phyloP scores from a whole-genome alignment of 2,797 vertebrate genomes.

The Lithobates pipiens region DNA sequence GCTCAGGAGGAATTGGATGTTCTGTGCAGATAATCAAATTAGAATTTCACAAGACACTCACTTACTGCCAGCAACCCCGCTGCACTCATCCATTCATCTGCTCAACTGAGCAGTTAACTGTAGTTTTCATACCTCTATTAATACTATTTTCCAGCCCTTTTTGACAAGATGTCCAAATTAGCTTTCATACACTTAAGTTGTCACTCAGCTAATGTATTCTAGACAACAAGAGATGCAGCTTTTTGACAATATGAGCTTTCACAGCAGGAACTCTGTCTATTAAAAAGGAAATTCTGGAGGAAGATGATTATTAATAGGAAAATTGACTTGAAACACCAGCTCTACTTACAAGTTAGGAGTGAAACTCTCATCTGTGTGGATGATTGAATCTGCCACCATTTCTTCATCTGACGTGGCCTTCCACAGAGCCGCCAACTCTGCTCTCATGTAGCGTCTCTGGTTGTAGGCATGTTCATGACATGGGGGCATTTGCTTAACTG shows the following conservation, averaged over 20 bases:
- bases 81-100: conserved; percentile 19
- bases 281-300: conserved; percentile 22
- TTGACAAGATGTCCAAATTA: conserved; percentile 22
- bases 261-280: conserved; percentile 21
- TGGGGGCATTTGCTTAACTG: conserved; percentile 96
- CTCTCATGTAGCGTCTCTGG: conserved; percentile 92
- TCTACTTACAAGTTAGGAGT: conserved; percentile 92
- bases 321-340: neutral
- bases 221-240: conserved; percentile 5
- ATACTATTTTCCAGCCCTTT: conserved; percentile 35
- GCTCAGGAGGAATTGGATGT: neutral
- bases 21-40: conserved; percentile 25
- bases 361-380: conserved; percentile 91
- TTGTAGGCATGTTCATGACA: conserved; percentile 96
- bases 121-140: conserved; percentile 26
- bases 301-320: conserved; percentile 19
- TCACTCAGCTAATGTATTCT: conserved; percentile 13
- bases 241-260: neutral
- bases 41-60: conserved; percentile 11
- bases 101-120: conserved; percentile 36
- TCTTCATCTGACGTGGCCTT: conserved; percentile 91
- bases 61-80: conserved; percentile 10
- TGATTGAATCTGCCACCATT: conserved; percentile 87
- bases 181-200: conserved; percentile 43
- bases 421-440: conserved; percentile 90